A percentile compares a stretch with the other conserved stretches of the same genome.
Evolutionary conservation across 2,888 invertebrate species (phyloP).

Genomic region (Gari tellinella): DNA sequence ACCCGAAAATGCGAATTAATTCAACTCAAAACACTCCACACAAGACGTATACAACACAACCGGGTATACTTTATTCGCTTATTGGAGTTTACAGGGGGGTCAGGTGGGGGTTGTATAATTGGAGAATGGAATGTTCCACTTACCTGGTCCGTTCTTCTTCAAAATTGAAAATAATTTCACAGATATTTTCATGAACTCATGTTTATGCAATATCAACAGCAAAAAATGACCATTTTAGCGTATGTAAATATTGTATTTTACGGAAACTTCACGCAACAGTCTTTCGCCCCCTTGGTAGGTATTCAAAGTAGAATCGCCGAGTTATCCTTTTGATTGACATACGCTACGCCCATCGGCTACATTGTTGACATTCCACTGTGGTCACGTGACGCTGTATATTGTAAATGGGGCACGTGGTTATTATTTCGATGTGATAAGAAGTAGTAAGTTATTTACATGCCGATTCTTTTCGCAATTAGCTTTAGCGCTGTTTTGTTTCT

Average conservation of each 20-base stretch:
- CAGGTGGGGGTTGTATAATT: slow-evolving; percentile 47
- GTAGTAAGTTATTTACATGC: not conserved
- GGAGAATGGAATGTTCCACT: slow-evolving; percentile 51
- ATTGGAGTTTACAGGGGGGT: slow-evolving; percentile 45
- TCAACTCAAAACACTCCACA: slow-evolving; percentile 32
- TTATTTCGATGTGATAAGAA: slow-evolving; percentile 15
- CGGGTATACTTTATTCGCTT: slow-evolving; percentile 46
- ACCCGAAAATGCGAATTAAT: slow-evolving; percentile 51
- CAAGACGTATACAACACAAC: slow-evolving; percentile 54
- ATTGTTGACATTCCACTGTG: slow-evolving; percentile 71
- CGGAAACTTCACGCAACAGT: no score
- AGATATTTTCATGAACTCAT: no score
- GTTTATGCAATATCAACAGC: no score
- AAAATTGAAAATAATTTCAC: no score
- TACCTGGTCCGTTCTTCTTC: no score
- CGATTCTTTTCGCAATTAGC: no score
- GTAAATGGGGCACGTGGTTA: slow-evolving; percentile 57
- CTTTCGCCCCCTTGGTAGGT: no score
- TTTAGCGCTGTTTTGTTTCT: no score
- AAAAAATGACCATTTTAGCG: no score
- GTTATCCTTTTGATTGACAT: slow-evolving; percentile 70
- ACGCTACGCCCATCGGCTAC: slow-evolving; percentile 66
- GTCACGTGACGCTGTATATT: slow-evolving; percentile 65
- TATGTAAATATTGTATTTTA: no score
- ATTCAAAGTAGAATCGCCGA: slow-evolving; percentile 35